phyloP scores from a whole-genome alignment of 30 jellyfish, hydroid and myxozoan genomes.

The Nemopilema nomurai region DNA sequence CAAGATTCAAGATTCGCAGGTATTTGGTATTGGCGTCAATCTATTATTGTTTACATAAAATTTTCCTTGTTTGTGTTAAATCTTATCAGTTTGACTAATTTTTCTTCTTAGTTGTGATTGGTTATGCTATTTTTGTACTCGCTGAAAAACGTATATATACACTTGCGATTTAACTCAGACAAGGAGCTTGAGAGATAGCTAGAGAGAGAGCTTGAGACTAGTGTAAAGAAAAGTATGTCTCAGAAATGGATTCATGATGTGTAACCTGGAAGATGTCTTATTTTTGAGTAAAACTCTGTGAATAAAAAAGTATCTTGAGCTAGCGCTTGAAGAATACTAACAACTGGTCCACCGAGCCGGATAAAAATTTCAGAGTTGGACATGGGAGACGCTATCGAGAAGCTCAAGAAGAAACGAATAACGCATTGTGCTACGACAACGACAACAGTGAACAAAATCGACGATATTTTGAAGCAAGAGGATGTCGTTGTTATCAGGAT shows the following conservation, averaged over 20 bases:
- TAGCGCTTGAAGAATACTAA: neutral
- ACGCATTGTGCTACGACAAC: conserved; percentile 12
- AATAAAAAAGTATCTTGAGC: neutral
- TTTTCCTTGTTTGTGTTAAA: neutral
- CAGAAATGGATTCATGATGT: neutral
- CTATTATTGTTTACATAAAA: neutral
- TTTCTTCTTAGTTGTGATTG: neutral
- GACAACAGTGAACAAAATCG: conserved; percentile 19
- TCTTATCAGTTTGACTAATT: neutral
- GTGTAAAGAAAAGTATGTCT: neutral
- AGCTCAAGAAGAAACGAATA: conserved; percentile 26
- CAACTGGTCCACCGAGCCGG: conserved; percentile 56
- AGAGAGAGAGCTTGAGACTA: neutral
- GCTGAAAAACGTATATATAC: neutral
- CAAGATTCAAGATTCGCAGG: neutral
- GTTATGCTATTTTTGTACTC: neutral
- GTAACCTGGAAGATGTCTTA: neutral
- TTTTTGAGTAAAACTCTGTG: neutral
- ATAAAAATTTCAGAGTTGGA: neutral
- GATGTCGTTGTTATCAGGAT: neutral
- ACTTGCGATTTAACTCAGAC: neutral
- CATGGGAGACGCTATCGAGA: conserved; percentile 13
- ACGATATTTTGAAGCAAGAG: conserved; percentile 3
- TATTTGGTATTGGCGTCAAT: neutral
- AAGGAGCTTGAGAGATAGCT: too few species aligned